Base-by-base conservation (phyloP, 2,888 invertebrate species). In the Lampropteryx suffumata region DNA sequence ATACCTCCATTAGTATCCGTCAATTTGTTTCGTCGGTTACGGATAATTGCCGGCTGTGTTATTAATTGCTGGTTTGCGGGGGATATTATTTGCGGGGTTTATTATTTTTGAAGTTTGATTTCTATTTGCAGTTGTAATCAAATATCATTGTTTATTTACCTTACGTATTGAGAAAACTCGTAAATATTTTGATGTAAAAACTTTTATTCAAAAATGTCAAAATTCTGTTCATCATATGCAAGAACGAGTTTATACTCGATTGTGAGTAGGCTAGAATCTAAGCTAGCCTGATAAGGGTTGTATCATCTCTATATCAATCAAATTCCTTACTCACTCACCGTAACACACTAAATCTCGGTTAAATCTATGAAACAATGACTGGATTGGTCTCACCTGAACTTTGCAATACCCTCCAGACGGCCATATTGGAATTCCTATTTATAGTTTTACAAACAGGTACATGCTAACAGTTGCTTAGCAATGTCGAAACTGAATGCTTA, bases 341-440 rank as follows among this genome's bases (percentile, higher is more conserved):
- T 56, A 60, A 59, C 50, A 62, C 59, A 67, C 59, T 71, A 73
- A 76, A 77, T 77, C 71, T 65, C 65, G 67, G 61, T 71, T 69
- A 71, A 77, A 79, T 80, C 75, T 76, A 79, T 73, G 71, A 74
- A 76, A 77, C 81, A 79, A 80, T 77, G 69, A 67, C 69, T 67
- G 33, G 65, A 79, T 82, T 80, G 69, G 81, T 75, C 71, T 73
- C 76, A 78, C 66, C 59, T 79, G 76, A 76, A 79, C 74, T 72
- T 71, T 73, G 69, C 67, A 72, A 76, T 79, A 75, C 73, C 67
- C 61, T 81, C 62, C 82, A 72, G 75, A 67, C 34, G 12, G 26
- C 30, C 35, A 36, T 45, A 7, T 33, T 42, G 30, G 39, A 43
- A 49, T 12, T 24, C 30, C 21, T 41, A 30, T 21, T 9, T 8